Evolutionary conservation across 2,113 vertebrate species (phyloP).

Genomic region (Pungitius pungitius): DNA sequence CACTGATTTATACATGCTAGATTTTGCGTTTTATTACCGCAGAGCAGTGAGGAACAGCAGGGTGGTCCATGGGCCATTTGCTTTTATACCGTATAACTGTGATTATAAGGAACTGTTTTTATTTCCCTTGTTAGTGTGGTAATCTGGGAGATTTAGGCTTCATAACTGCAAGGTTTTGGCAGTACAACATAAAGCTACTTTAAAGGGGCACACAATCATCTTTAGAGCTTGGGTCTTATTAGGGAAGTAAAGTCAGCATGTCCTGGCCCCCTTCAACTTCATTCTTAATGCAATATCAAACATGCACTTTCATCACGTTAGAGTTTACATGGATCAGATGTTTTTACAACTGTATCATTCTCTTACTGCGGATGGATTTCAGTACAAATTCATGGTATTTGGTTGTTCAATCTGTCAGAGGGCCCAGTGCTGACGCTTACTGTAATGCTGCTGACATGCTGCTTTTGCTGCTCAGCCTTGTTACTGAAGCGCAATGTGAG

Average conservation of each 20-base stretch:
- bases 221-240: background rate
- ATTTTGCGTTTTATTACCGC: no score
- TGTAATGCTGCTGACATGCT: background rate
- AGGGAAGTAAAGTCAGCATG: background rate
- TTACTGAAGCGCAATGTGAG: constrained; percentile 17
- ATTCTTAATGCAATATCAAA: background rate
- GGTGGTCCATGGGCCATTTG: background rate
- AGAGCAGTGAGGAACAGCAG: background rate
- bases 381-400: background rate
- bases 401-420: background rate
- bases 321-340: background rate
- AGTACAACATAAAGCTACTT: background rate
- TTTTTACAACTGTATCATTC: background rate
- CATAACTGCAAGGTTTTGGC: background rate
- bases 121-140: constrained; percentile 13
- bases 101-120: constrained; percentile 14
- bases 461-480: constrained; percentile 15
- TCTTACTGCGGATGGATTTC: background rate
- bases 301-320: background rate
- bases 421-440: background rate
- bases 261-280: background rate
- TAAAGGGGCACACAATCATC: background rate
- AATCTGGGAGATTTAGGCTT: background rate
- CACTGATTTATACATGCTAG: background rate
- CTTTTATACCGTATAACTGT: background rate